Conservation (phyloP, 1,140 invertebrate species). For the Tigriopus japonicus region DNA sequence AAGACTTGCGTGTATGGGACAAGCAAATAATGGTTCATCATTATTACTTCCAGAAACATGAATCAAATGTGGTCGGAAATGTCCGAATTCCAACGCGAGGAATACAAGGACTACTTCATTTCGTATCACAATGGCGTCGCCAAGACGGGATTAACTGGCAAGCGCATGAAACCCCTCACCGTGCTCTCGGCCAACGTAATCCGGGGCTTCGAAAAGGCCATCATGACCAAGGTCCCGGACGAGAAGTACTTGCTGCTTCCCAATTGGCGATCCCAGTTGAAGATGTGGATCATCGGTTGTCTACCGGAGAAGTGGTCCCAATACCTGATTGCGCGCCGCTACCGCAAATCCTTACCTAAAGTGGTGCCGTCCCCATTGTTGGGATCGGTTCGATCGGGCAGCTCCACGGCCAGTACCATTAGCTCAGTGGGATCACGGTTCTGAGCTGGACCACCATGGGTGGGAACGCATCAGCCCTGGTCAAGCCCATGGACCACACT, state of each 20-base stretch:
- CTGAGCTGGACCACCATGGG: no score
- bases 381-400: background rate
- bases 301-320: background rate
- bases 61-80: slow-evolving; percentile 22
- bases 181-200: background rate
- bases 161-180: background rate
- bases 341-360: slow-evolving; percentile 1
- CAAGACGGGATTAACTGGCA: slow-evolving; percentile 14
- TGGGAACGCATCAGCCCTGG: no score
- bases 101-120: slow-evolving; percentile 20
- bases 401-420: no score
- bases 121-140: slow-evolving; percentile 17
- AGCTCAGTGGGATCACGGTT: no score
- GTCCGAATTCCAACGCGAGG: slow-evolving; percentile 14
- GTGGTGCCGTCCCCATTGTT: background rate
- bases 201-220: slow-evolving; percentile 15
- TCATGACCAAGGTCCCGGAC: slow-evolving; percentile 14
- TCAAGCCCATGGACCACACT: no score
- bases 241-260: slow-evolving; percentile 7
- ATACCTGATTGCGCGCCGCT: background rate
- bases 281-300: background rate
- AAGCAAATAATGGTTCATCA: no score
- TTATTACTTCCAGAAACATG: slow-evolving; percentile 16
- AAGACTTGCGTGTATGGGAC: no score
- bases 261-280: background rate